Percentiles rank a stretch among this genome's conserved stretches.
Evolutionary conservation across 37 sponge, comb jelly and placozoan genomes (phyloP).

Genomic region (Ephydatia muelleri): DNA sequence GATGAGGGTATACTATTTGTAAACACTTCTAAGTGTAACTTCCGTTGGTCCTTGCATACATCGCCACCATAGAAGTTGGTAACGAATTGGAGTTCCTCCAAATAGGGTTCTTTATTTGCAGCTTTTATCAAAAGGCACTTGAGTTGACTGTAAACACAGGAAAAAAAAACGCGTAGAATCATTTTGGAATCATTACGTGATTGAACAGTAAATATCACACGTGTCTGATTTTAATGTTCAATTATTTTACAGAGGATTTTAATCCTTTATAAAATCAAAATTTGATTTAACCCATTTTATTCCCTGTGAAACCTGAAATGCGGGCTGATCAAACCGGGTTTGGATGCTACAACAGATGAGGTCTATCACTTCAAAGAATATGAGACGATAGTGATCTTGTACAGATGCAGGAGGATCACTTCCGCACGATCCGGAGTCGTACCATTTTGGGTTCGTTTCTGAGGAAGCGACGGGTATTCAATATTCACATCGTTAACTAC

Average conservation of each 20-base stretch:
- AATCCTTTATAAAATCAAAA: too few relatives aligned
- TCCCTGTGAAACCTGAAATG: conserved; percentile 11
- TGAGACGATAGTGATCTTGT: conserved; percentile 37
- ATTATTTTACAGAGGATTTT: too few relatives aligned
- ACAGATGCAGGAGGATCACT: conserved; percentile 18
- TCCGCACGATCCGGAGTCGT: neutral
- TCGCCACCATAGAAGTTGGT: conserved; percentile 8
- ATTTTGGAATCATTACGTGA: too few relatives aligned
- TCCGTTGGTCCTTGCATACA: neutral
- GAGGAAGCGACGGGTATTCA: conserved; percentile 4
- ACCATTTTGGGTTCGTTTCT: conserved; percentile 15
- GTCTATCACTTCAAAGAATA: conserved; percentile 45
- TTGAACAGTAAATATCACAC: too few relatives aligned
- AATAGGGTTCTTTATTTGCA: conserved; percentile 2
- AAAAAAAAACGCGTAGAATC: too few relatives aligned
- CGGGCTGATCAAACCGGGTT: conserved; percentile 56
- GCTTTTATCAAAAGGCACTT: conserved; percentile 27
- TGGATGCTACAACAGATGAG: conserved; percentile 14
- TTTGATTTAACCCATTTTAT: too few relatives aligned
- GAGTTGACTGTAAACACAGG: conserved; percentile 37
- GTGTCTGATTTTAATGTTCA: too few relatives aligned
- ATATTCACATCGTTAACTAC: conserved; percentile 19
- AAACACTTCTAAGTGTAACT: too few relatives aligned
- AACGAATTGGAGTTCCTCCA: conserved; percentile 13
- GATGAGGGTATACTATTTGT: too few relatives aligned